phyloP scores from a whole-genome alignment of 2,888 invertebrate species.

The Synanthedon andrenaeformis region DNA sequence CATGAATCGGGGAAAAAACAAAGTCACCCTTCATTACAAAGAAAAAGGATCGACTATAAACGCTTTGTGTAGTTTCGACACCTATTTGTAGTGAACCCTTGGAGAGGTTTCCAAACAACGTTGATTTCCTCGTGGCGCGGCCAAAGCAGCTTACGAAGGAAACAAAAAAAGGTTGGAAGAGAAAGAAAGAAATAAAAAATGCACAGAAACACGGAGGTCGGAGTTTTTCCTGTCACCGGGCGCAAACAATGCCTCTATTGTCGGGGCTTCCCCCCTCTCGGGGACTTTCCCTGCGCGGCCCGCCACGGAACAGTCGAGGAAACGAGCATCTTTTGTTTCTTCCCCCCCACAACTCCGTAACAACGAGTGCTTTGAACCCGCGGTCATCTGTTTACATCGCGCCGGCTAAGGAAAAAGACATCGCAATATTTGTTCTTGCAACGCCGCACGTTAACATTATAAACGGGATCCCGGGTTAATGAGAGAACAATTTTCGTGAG shows the following conservation, averaged over 20 bases:
- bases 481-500: not conserved
- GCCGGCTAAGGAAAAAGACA: conserved; percentile 45
- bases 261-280: conserved; percentile 27
- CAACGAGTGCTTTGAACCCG: conserved; percentile 59
- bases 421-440: conserved; percentile 33
- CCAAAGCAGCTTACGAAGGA: conserved; percentile 53
- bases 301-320: conserved; percentile 24
- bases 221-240: conserved; percentile 70
- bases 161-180: conserved; percentile 35
- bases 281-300: conserved; percentile 22
- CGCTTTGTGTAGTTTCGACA: not conserved
- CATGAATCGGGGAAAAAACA: no score
- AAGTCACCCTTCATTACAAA: not conserved
- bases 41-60: no score
- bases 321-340: conserved; percentile 69
- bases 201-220: conserved; percentile 69
- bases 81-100: not conserved
- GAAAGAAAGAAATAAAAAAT: conserved; percentile 63
- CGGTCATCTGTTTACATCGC: conserved; percentile 65
- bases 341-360: conserved; percentile 40
- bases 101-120: conserved; percentile 36
- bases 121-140: conserved; percentile 50
- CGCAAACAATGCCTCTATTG: conserved; percentile 67
- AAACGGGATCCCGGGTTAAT: not conserved
- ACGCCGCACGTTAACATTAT: conserved; percentile 1